Conservation (phyloP, 2,113 vertebrate genomes). For the Gnathonemus echidnorhynchus region DNA sequence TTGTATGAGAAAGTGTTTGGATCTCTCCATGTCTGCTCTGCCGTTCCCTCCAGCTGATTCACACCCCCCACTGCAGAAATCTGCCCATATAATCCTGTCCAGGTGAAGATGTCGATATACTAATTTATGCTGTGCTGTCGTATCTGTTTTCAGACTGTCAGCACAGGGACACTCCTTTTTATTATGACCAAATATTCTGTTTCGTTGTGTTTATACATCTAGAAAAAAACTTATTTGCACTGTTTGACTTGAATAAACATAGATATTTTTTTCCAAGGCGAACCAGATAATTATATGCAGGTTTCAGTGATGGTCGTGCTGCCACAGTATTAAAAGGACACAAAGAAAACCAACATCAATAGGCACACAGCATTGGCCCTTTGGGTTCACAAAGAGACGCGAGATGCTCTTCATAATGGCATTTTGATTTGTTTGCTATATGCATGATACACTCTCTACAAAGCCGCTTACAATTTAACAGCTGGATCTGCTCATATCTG, state of each 20-base stretch:
- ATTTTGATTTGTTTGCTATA: background rate
- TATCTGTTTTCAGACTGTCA: constrained; percentile 16
- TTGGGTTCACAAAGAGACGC: background rate
- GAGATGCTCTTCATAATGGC: background rate
- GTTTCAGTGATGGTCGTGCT: background rate
- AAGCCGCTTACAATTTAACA: background rate
- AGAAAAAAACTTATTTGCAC: constrained; percentile 28
- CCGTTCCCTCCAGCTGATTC: constrained; percentile 57
- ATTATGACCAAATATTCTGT: constrained; percentile 14
- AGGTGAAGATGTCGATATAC: constrained; percentile 41
- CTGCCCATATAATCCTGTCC: constrained; percentile 53
- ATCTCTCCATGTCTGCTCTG: constrained; percentile 74
- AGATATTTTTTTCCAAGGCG: constrained; percentile 27
- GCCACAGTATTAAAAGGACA: background rate
- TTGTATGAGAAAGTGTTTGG: constrained; percentile 76
- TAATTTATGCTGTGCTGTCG: constrained; percentile 29
- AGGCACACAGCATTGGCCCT: background rate
- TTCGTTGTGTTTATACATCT: constrained; percentile 33
- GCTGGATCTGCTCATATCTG: background rate
- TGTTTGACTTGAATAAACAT: constrained; percentile 29
- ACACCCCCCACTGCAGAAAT: constrained; percentile 53
- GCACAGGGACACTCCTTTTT: constrained; percentile 21
- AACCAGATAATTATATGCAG: constrained; percentile 17
- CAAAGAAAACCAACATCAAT: background rate
- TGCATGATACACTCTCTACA: background rate